phyloP scores from a whole-genome alignment of 2,888 invertebrate species.

The Ceriagrion tenellum region DNA sequence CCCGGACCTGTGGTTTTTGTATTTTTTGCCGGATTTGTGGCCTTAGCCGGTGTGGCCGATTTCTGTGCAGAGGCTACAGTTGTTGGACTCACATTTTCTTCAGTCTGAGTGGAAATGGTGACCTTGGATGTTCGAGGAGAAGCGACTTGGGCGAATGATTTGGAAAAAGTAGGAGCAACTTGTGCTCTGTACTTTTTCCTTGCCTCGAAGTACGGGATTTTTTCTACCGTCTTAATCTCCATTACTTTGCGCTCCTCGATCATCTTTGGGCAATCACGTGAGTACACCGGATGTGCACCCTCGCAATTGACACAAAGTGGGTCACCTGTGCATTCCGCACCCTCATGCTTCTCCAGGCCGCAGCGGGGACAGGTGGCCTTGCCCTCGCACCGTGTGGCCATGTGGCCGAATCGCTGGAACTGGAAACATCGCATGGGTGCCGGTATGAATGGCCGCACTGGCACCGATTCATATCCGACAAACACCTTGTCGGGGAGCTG shows the following conservation, averaged over 20 bases:
- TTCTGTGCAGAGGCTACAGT: no score
- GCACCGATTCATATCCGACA: not conserved
- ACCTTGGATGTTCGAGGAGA: not conserved
- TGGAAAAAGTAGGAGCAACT: not conserved
- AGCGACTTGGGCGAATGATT: no score
- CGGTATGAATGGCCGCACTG: not conserved
- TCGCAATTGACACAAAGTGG: not conserved
- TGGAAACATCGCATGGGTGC: not conserved
- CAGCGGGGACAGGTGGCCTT: conserved; percentile 26
- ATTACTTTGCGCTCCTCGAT: not conserved
- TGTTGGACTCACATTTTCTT: not conserved
- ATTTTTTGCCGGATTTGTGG: not conserved
- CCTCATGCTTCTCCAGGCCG: not conserved
- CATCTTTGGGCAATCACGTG: not conserved
- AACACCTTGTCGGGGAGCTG: not conserved
- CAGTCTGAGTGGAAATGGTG: not conserved
- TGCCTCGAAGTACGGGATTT: not conserved
- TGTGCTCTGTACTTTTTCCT: not conserved
- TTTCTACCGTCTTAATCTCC: not conserved
- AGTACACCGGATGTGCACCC: not conserved
- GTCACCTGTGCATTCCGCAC: not conserved
- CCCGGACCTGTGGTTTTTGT: not conserved
- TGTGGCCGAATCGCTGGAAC: not conserved
- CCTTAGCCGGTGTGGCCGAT: not conserved
- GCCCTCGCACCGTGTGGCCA: not conserved